A percentile compares a stretch with the other conserved stretches of the same genome.
These are phyloP conservation scores for Melieria omissa DNA, from an alignment of 2,888 invertebrate species.

Conservation along the genomic window DNA sequence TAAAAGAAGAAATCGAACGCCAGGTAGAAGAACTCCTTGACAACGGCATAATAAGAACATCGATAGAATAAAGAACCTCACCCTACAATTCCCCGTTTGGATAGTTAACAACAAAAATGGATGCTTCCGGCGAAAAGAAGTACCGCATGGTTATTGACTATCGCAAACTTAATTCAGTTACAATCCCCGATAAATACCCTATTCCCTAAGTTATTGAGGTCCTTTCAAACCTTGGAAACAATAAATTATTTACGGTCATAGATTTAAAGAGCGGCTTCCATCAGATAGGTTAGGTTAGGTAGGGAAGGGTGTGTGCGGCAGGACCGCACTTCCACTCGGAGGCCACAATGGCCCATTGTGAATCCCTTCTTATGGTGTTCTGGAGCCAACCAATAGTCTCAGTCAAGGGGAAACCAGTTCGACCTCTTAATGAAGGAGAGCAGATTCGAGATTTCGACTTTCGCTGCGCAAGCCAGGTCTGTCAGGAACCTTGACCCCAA, in stretches of 20 bases:
- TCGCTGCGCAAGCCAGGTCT: too few relatives aligned
- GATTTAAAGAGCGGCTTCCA: background rate
- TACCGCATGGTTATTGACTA: conserved; percentile 33
- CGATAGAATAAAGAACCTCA: too few relatives aligned
- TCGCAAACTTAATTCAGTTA: conserved; percentile 21
- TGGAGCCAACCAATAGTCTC: too few relatives aligned
- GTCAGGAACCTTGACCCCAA: too few relatives aligned
- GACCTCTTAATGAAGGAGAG: too few relatives aligned
- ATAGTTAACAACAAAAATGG: conserved; percentile 20
- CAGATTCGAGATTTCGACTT: too few relatives aligned
- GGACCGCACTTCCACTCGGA: too few relatives aligned
- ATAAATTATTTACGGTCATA: background rate
- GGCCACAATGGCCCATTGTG: too few relatives aligned
- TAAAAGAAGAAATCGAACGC: conserved; percentile 19
- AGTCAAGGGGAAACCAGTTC: too few relatives aligned
- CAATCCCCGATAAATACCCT: conserved; percentile 30
- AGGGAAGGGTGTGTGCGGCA: too few relatives aligned
- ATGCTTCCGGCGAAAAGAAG: conserved; percentile 26
- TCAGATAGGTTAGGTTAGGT: too few relatives aligned
- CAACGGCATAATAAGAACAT: conserved; percentile 25
- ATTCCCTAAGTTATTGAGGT: conserved; percentile 36
- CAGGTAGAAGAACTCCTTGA: conserved; percentile 15
- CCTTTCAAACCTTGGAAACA: background rate
- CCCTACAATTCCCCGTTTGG: conserved; percentile 27
- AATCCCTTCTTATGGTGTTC: too few relatives aligned